A percentile compares a stretch with the other conserved stretches of the same genome.
phyloP scores from a whole-genome alignment of 1,140 invertebrate genomes.

The Achroia grisella region DNA sequence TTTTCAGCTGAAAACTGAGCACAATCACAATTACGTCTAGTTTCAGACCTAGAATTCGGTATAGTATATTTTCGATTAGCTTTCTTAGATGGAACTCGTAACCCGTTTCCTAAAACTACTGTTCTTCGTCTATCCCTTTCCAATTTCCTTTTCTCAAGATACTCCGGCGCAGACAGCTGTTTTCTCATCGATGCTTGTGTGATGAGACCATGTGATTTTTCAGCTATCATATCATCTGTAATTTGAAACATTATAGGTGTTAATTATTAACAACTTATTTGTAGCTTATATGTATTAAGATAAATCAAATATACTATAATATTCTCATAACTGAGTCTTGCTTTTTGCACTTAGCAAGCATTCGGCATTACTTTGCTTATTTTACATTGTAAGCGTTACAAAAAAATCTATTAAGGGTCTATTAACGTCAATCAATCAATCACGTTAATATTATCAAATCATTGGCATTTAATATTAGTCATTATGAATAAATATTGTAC shows the following conservation, averaged over 20 bases:
- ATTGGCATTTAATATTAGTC: background rate
- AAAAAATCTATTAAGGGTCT: too few relatives aligned
- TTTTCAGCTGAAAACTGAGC: conserved; percentile 53
- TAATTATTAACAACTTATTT: too few relatives aligned
- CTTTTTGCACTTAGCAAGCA: too few relatives aligned
- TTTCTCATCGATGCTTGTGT: conserved; percentile 78
- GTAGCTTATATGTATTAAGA: too few relatives aligned
- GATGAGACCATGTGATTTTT: conserved; percentile 69
- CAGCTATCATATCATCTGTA: conserved; percentile 68
- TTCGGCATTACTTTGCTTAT: too few relatives aligned
- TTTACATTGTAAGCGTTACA: too few relatives aligned
- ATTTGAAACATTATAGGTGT: conserved; percentile 12
- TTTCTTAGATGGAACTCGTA: conserved; percentile 75
- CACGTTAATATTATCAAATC: background rate
- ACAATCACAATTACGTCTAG: conserved; percentile 52
- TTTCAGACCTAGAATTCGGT: conserved; percentile 35
- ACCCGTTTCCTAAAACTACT: conserved; percentile 71
- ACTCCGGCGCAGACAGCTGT: conserved; percentile 90
- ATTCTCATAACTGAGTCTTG: too few relatives aligned
- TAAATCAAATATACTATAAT: too few relatives aligned
- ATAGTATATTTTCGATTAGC: conserved; percentile 46
- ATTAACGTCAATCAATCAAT: background rate
- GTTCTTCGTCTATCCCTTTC: conserved; percentile 81
- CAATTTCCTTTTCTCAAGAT: conserved; percentile 86
- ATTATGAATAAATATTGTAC: conserved; percentile 1